Conservation (phyloP, 2,888 invertebrate genomes). For the Apeira syringaria region DNA sequence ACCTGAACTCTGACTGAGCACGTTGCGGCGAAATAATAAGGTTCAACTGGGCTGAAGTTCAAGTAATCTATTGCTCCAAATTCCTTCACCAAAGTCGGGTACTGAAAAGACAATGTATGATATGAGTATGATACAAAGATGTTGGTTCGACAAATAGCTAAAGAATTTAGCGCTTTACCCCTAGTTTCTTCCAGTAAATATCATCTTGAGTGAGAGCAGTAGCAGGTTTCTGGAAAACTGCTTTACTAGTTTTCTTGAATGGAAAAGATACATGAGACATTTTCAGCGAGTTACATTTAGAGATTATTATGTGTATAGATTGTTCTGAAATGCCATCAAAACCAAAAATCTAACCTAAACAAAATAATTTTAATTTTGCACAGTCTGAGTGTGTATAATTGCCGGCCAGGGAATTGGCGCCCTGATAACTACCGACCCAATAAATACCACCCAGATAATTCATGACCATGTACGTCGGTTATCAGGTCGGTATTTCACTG, state of each 20-base stretch:
- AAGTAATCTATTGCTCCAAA: slow-evolving; percentile 96
- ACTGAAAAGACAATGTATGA: slow-evolving; percentile 63
- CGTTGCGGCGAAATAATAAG: slow-evolving; percentile 96
- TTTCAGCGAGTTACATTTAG: slow-evolving; percentile 1
- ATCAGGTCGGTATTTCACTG: too few relatives aligned
- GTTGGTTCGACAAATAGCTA: too few relatives aligned
- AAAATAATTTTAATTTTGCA: too few relatives aligned
- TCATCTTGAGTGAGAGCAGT: slow-evolving; percentile 89
- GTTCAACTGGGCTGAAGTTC: slow-evolving; percentile 94
- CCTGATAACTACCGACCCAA: too few relatives aligned
- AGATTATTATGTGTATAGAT: too few relatives aligned
- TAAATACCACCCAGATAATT: too few relatives aligned
- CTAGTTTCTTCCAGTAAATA: slow-evolving; percentile 94
- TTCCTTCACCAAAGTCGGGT: slow-evolving; percentile 94
- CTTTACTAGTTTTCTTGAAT: slow-evolving; percentile 89
- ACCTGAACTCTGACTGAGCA: slow-evolving; percentile 93
- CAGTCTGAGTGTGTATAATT: too few relatives aligned
- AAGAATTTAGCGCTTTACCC: too few relatives aligned
- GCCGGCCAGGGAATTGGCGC: too few relatives aligned
- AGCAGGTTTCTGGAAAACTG: slow-evolving; percentile 86
- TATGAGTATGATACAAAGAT: background rate
- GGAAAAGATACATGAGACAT: slow-evolving; percentile 76
- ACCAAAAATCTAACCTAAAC: too few relatives aligned
- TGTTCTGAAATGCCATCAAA: too few relatives aligned
- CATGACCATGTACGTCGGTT: too few relatives aligned